Evolutionary conservation across 2,797 vertebrate species (phyloP), one percentile per base, ranked within the genome.

Genomic region (Gobio occitaniae): DNA sequence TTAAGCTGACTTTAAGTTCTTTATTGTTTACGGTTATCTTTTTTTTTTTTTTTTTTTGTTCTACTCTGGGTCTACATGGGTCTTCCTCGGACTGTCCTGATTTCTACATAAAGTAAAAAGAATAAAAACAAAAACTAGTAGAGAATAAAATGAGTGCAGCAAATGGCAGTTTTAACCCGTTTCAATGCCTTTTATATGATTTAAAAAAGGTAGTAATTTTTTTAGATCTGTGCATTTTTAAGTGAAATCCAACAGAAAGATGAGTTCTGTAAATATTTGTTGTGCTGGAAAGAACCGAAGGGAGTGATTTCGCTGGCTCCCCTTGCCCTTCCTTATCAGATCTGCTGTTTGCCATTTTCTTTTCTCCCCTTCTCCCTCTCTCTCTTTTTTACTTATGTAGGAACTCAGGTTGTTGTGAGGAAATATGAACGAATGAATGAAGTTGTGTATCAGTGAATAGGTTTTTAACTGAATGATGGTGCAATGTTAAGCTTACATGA

Each of bases 321-420:
- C 87, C 77, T 88, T 38, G 56, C 72, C 87, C 79, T 84, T 71
- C 41, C 65, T 83, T 63, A 65, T 81, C 71, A 66, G 47, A 86
- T 91, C 87, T 90, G 88, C 89, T 29, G 83, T 89, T 78, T 25
- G 66, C 38, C 86, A 70, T 52, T 59, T 17, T 63, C 15, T 69
- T 89, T 88, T 32, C 41, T 88, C 80, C 86, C 83, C 89, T 86
- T 61, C 19, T 56, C 25, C 25, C 7, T 61, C 7, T 44, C 6
- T 41, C 7, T 41, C 1, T 19, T 88, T 89, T 84, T 91, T 85
- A 86, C 89, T 91, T 86, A 85, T 79, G 86, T 89, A 90, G 91
- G 92, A 94, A 93, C 95, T 95, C 94, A 92, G 94, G 94, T 93
- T 90, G 88, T 90, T 88, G 90, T 88, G 89, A 91, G 84, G 82